Evolutionary conservation across 37 sponge, comb jelly and placozoan genomes (phyloP).

Genomic region (Beroe ovata): DNA sequence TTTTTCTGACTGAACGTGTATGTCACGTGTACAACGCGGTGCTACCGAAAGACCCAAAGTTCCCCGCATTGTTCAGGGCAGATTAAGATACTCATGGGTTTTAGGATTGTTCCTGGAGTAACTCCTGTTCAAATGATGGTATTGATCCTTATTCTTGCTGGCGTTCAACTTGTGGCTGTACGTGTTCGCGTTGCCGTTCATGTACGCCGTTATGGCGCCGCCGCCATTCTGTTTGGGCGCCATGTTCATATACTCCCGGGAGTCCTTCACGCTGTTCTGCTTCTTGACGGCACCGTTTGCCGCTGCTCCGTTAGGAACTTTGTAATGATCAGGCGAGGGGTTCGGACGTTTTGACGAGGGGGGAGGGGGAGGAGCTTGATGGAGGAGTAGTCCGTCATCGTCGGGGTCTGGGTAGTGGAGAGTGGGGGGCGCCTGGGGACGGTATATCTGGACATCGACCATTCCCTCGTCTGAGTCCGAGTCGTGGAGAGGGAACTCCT

Average conservation of each 20-base stretch:
- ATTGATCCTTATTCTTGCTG: constrained; percentile 20
- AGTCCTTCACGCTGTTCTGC: neutral
- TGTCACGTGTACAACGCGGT: too few species aligned
- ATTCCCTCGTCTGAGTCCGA: neutral
- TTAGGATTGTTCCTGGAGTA: neutral
- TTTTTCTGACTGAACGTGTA: too few species aligned
- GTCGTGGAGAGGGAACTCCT: constrained; percentile 28
- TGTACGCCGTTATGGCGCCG: neutral
- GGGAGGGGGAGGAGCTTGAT: neutral
- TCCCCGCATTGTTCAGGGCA: constrained; percentile 34
- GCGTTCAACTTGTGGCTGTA: constrained; percentile 36
- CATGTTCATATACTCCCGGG: constrained; percentile 6
- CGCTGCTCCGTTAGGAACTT: neutral
- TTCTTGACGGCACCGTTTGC: neutral
- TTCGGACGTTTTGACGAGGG: neutral
- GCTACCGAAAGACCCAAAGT: too few species aligned
- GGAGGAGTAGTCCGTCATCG: constrained; percentile 41
- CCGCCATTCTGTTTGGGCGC: neutral
- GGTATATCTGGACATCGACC: constrained; percentile 25
- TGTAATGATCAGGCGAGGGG: constrained; percentile 41
- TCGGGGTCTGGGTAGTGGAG: constrained; percentile 46
- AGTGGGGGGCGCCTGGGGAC: neutral
- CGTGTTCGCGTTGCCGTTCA: constrained; percentile 43
- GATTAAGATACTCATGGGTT: neutral
- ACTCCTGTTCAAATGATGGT: constrained; percentile 24